A percentile compares a stretch with the other conserved stretches of the same genome.
Evolutionary conservation across 2,797 vertebrate species (phyloP).

Genomic region (Vipera ursinii): DNA sequence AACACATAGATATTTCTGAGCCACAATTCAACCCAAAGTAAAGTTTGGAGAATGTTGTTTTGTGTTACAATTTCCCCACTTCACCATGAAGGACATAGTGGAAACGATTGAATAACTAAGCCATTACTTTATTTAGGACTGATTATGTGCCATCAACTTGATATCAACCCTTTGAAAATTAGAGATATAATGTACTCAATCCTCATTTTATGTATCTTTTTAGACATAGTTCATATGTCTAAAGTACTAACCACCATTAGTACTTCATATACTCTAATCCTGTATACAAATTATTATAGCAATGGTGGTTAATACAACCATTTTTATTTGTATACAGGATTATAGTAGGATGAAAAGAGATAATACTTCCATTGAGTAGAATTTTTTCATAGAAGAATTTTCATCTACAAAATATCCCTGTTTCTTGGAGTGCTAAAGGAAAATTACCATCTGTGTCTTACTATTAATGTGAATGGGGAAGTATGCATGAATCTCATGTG

Average conservation of each 20-base stretch:
- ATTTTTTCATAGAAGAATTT: constrained; percentile 65
- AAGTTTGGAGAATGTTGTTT: not conserved
- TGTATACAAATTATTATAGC: constrained; percentile 50
- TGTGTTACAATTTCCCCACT: not conserved
- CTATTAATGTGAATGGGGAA: constrained; percentile 56
- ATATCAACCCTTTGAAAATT: not conserved
- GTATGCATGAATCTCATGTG: constrained; percentile 50
- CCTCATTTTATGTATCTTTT: constrained; percentile 49
- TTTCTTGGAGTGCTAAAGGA: constrained; percentile 48
- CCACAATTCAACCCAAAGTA: not conserved
- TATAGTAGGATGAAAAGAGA: constrained; percentile 67
- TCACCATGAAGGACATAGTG: not conserved
- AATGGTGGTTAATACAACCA: constrained; percentile 16
- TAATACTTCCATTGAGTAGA: constrained; percentile 65
- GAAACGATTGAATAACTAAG: not conserved
- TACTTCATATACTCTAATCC: constrained; percentile 51
- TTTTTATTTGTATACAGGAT: not conserved
- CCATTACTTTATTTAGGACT: not conserved
- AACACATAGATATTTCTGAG: not conserved
- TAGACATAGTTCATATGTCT: not conserved
- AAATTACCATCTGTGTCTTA: constrained; percentile 54
- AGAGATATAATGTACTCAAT: constrained; percentile 56
- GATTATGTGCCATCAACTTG: not conserved
- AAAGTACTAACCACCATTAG: not conserved
- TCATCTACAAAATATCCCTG: constrained; percentile 56